Conservation (phyloP, 2,888 invertebrate genomes). For the Calameuta pallipes region DNA sequence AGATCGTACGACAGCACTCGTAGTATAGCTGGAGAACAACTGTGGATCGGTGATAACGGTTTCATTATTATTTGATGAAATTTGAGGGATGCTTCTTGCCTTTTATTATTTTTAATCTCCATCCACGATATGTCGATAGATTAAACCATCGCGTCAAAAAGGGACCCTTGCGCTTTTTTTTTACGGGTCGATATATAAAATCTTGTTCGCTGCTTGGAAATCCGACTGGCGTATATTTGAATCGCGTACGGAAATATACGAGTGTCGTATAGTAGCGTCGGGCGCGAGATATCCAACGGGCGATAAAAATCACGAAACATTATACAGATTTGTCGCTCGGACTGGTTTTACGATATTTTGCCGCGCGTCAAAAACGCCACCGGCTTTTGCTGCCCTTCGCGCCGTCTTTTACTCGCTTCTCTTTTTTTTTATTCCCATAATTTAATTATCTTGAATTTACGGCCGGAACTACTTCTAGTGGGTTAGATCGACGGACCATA, state of each 20-base stretch:
- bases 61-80: background rate
- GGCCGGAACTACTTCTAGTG: slow-evolving; percentile 51
- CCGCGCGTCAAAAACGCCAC: slow-evolving; percentile 37
- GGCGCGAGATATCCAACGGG: slow-evolving; percentile 13
- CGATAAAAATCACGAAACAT: slow-evolving; percentile 65
- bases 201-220: background rate
- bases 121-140: background rate
- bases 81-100: background rate
- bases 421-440: slow-evolving; percentile 56
- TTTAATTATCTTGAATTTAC: slow-evolving; percentile 63
- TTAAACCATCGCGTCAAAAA: background rate
- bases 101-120: background rate
- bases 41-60: background rate
- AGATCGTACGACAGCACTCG: background rate
- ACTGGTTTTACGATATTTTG: slow-evolving; percentile 64
- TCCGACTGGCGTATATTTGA: background rate
- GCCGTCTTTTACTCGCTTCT: slow-evolving; percentile 15
- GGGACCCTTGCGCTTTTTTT: background rate
- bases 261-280: slow-evolving; percentile 19
- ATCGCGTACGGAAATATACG: background rate
- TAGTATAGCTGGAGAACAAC: background rate
- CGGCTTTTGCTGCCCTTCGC: background rate
- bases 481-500: slow-evolving; percentile 50
- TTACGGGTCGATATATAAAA: background rate
- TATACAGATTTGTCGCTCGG: slow-evolving; percentile 65